Base-by-base conservation (phyloP, 2,797 vertebrate species). In the Enteromius viviparus region DNA sequence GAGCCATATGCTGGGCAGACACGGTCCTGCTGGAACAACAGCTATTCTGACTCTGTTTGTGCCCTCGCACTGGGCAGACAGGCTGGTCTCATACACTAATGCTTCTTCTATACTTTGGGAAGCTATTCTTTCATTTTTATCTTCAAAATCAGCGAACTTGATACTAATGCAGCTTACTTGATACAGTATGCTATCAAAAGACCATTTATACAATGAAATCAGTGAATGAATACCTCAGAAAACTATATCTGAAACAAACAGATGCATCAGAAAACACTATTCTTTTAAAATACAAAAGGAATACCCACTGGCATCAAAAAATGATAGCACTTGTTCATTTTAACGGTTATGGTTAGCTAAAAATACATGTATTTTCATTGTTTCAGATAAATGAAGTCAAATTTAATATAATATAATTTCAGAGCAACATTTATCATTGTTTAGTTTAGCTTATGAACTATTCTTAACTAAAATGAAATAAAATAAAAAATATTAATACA, bases 1-100 rank as follows among this genome's bases (percentile, higher is more conserved):
- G 64, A 78, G 84, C 85, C 87, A 87, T 87, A 90, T 89, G 87
- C 80, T 80, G 23, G 29, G 64, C 71, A 80, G 82, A 72, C 76
- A 87, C 64, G 17, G 74, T 85, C 65, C 78, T 76, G 47, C 64
- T 69, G 81, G 76, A 82, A 75, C 49, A 60, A 69, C 53, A 58
- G 74, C 19, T 45, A 42, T 77, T 76, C 53, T 47, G 76, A 71
- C 74, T 51, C n/a, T 0, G 55, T 76, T 32, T 66, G 83, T 45
- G 0, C 49, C 76, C 81, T 55, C 71, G 62, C 74, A 76, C 58
- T 1, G 34, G 49, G 51, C 62, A 84, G 77, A 81, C 49, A 75
- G 74, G 34, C 34, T 45, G 8, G 72, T 49, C 55, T 45, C 14
- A 51, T 26, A 29, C 32, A 10, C 32, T 15, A 21, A n/a, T 65